phyloP scores from a whole-genome alignment of 1,140 invertebrate genomes.

The Drosophila fuyamai region DNA sequence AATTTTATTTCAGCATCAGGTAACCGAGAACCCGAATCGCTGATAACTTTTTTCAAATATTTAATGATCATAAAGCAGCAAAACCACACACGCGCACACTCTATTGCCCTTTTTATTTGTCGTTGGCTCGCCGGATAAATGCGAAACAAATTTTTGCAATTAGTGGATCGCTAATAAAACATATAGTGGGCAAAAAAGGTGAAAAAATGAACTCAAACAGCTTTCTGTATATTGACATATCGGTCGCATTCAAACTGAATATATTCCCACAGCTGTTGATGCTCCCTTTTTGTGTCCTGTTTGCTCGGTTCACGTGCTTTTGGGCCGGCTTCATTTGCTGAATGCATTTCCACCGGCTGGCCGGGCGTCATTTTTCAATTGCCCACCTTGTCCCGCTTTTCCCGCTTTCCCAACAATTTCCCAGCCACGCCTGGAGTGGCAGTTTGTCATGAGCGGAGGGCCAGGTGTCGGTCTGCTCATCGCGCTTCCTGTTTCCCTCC shows the following conservation, averaged over 20 bases:
- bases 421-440: conserved; percentile 57
- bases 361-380: conserved; percentile 71
- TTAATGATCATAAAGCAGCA: conserved; percentile 64
- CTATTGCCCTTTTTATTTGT: conserved; percentile 23
- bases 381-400: conserved; percentile 22
- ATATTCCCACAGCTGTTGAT: conserved; percentile 35
- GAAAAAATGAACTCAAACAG: conserved; percentile 14
- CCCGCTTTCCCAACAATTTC: conserved; percentile 15
- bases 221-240: conserved; percentile 53
- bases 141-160: conserved; percentile 62
- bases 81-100: conserved; percentile 6
- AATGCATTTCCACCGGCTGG: conserved; percentile 60
- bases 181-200: conserved; percentile 31
- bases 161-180: conserved; percentile 55
- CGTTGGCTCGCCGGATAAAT: conserved; percentile 15
- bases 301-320: conserved; percentile 54
- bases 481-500: conserved; percentile 40
- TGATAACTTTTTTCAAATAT: conserved; percentile 56
- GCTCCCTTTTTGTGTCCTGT: conserved; percentile 15
- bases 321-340: conserved; percentile 60
- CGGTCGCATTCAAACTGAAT: conserved; percentile 27
- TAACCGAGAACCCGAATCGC: conserved; percentile 13
- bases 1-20: conserved; percentile 48
- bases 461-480: conserved; percentile 46
- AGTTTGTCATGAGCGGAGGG: conserved; percentile 63